These are phyloP conservation scores for Chrysemys picta DNA, from an alignment of 2,113 vertebrate species.

Conservation along the genomic window DNA sequence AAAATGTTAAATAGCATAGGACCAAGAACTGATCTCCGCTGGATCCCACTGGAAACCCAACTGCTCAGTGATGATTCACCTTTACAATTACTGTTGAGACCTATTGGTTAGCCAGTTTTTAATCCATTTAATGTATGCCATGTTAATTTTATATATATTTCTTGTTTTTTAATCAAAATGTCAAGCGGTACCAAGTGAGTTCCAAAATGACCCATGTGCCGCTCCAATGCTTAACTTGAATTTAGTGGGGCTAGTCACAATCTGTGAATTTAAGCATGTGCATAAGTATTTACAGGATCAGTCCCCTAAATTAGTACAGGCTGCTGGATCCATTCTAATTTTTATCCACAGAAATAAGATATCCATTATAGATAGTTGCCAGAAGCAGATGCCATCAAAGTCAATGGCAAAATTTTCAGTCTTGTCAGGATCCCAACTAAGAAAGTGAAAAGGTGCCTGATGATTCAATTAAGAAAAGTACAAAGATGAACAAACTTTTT, in stretches of 20 bases:
- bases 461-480: background rate
- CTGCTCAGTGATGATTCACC: background rate
- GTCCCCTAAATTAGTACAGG: background rate
- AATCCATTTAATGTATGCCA: background rate
- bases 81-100: background rate
- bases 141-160: background rate
- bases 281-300: background rate
- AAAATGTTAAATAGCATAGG: background rate
- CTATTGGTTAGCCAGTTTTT: background rate
- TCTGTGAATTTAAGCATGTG: background rate
- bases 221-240: background rate
- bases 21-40: background rate
- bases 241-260: background rate
- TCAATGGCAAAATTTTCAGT: accelerated
- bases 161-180: background rate
- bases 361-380: background rate
- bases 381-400: background rate
- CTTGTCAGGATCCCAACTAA: background rate
- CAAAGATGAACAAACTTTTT: background rate
- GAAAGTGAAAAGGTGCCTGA: background rate
- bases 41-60: background rate
- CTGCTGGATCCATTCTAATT: background rate
- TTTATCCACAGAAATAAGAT: background rate
- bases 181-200: background rate
- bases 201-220: background rate